Base-by-base conservation (phyloP, 2,888 invertebrate genomes). In the Acronicta alni region DNA sequence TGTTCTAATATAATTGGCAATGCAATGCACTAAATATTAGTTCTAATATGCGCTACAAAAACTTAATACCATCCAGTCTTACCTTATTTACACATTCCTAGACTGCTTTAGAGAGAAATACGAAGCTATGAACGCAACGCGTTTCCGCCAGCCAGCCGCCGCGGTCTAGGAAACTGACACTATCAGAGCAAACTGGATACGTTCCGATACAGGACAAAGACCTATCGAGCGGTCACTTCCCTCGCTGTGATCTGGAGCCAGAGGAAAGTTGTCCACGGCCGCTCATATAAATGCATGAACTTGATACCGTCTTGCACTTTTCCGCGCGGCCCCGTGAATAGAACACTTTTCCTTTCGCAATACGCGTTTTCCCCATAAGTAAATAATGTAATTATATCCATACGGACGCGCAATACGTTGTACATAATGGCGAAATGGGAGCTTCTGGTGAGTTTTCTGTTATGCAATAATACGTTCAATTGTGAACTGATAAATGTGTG, bases 221-320 rank as follows among this genome's bases (percentile, higher is more conserved):
- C 93, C 93, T 85, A 86, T 82, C 81, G 83, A 72, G 80, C 88
- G 90, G 89, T 87, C 91, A 93, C 83, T 92, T 91, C 91, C 92
- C 89, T 87, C 81, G 69, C 80, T 75, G 70, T 72, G 80, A 87
- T 89, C 90, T 91, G 89, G 91, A 90, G 77, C 81, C 74, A 47
- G 78, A 92, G 89, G 92, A 93, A 94, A 93, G 92, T 92, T 89
- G 90, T 82, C 82, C 75, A 81, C 70, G 69, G 75, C 77, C 84
- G 84, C 84, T 88, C 84, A 88, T 93, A 93, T 93, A 94, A 93
- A 93, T 90, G 84, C 90, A 82, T 92, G 91, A 91, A 93, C 92
- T 92, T 93, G 91, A 91, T 92, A 91, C 83, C 69, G 72, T 75
- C 83, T 70, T 69, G 81, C 93, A 94, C 93, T 93, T 92, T 92